Evolutionary conservation across 2,113 vertebrate species (phyloP).

Genomic region (Pyrgilauda ruficollis): DNA sequence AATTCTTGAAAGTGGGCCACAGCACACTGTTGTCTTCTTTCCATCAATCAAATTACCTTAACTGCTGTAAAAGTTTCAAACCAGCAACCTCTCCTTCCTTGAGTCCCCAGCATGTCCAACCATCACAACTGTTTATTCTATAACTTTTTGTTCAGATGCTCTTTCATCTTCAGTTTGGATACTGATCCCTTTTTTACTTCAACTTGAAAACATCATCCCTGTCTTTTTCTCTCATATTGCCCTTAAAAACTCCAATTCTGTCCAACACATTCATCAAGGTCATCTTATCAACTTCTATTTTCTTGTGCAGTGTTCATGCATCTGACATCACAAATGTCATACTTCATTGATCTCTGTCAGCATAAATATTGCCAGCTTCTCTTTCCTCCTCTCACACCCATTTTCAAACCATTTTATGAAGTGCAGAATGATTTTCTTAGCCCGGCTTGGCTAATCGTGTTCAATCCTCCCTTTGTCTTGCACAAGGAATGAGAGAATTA

Average conservation of each 20-base stretch:
- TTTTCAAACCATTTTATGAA: neutral
- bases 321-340: neutral
- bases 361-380: neutral
- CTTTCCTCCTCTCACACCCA: neutral
- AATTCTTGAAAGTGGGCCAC: neutral
- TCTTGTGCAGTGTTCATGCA: neutral
- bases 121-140: neutral
- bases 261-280: neutral
- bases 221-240: neutral
- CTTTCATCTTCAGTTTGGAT: neutral
- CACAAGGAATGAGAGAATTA: neutral
- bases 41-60: neutral
- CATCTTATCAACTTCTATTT: neutral
- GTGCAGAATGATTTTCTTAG: neutral
- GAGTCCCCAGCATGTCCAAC: neutral
- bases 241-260: neutral
- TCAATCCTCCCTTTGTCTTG: neutral
- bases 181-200: neutral
- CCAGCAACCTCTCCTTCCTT: neutral
- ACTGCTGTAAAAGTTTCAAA: neutral
- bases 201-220: neutral
- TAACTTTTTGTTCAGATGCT: neutral
- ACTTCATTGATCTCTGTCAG: neutral
- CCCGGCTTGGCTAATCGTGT: neutral
- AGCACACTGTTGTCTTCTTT: neutral